Evolutionary conservation across 2,888 invertebrate genomes (phyloP).

Genomic region (Oxytorus armatus): DNA sequence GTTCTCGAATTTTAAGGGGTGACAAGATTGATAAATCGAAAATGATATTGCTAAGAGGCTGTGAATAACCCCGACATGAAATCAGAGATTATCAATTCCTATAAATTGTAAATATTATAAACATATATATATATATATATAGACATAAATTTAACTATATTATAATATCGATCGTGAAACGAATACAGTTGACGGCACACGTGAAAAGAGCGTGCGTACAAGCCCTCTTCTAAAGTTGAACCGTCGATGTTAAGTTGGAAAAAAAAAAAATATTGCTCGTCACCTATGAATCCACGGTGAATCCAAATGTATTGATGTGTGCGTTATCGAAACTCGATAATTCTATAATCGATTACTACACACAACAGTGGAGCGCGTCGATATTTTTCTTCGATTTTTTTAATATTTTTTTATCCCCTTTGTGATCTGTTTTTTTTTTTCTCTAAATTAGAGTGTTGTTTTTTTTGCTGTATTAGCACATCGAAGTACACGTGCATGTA

Average conservation of each 20-base stretch:
- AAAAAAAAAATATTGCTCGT: constrained; percentile 29
- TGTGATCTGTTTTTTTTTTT: constrained; percentile 15
- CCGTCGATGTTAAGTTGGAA: not conserved
- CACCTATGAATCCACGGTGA: constrained; percentile 29
- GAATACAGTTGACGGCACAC: not conserved
- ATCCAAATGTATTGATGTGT: constrained; percentile 39
- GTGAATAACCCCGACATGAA: constrained; percentile 73
- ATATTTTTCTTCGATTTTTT: constrained; percentile 27
- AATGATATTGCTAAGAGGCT: constrained; percentile 73
- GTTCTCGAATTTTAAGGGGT: constrained; percentile 37
- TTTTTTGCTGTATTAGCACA: constrained; percentile 37
- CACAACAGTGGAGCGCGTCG: constrained; percentile 13
- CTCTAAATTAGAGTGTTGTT: not conserved
- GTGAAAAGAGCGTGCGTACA: constrained; percentile 8
- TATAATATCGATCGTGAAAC: constrained; percentile 24
- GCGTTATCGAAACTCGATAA: constrained; percentile 29
- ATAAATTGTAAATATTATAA: constrained; percentile 65
- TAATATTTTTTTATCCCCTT: constrained; percentile 26
- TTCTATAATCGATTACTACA: constrained; percentile 23
- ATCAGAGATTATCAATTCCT: constrained; percentile 68
- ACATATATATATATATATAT: constrained; percentile 55
- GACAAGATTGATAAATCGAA: constrained; percentile 62
- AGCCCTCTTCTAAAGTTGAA: not conserved
- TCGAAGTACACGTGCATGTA: constrained; percentile 31
- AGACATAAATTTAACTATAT: constrained; percentile 44